Percentiles rank a stretch among this genome's conserved stretches.
These are phyloP conservation scores for Coptodon bakossiorum DNA, from an alignment of 2,113 vertebrate genomes.

Conservation along the genomic window DNA sequence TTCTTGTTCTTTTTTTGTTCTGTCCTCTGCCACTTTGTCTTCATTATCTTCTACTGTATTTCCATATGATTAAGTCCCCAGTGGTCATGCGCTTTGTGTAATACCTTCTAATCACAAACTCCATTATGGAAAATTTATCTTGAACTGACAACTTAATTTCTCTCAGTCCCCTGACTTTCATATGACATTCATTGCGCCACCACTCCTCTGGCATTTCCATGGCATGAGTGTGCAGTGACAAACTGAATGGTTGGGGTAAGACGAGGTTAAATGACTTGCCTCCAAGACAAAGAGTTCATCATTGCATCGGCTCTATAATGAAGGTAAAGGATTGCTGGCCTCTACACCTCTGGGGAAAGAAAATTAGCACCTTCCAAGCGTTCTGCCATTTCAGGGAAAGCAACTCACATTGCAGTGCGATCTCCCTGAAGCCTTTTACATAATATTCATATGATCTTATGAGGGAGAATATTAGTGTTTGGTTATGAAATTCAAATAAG, in stretches of 20 bases:
- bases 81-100: constrained; percentile 23
- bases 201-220: constrained; percentile 14
- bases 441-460: constrained; percentile 56
- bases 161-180: constrained; percentile 58
- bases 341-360: constrained; percentile 55
- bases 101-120: constrained; percentile 37
- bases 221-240: constrained; percentile 47
- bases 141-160: constrained; percentile 51
- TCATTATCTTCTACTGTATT: constrained; percentile 19
- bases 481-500: constrained; percentile 70
- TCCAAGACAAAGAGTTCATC: constrained; percentile 67
- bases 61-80: constrained; percentile 30
- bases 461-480: constrained; percentile 63
- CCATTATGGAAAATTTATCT: constrained; percentile 36
- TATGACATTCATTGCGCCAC: constrained; percentile 48
- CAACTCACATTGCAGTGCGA: constrained; percentile 12
- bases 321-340: constrained; percentile 64
- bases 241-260: constrained; percentile 35
- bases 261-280: constrained; percentile 71
- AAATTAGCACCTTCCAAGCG: constrained; percentile 58
- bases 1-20: background rate
- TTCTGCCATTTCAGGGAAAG: constrained; percentile 42
- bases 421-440: constrained; percentile 55
- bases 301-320: constrained; percentile 62
- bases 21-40: constrained; percentile 3